Percentiles rank a stretch among this genome's conserved stretches.
Evolutionary conservation across 2,113 vertebrate genomes (phyloP).

Genomic region (Ciconia boyciana): DNA sequence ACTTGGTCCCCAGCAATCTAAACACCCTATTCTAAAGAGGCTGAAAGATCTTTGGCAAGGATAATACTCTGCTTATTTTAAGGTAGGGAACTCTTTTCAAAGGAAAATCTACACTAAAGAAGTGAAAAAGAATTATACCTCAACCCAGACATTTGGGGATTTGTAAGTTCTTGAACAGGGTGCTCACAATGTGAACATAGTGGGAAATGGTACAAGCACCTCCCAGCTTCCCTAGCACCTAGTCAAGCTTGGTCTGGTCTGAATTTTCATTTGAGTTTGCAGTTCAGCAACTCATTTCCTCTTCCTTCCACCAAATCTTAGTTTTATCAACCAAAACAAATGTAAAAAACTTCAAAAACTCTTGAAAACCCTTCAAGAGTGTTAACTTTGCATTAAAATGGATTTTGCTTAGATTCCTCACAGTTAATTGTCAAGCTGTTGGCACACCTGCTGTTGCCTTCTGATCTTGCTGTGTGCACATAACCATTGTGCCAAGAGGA

Average conservation of each 20-base stretch:
- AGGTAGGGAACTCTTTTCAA: slow-evolving; percentile 56
- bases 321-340: slow-evolving; percentile 17
- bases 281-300: not conserved
- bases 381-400: not conserved
- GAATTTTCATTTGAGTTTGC: slow-evolving; percentile 14
- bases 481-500: not conserved
- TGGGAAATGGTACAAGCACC: not conserved
- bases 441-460: not conserved
- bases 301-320: not conserved
- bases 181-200: not conserved
- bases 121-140: slow-evolving; percentile 17
- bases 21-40: slow-evolving; percentile 66
- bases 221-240: not conserved
- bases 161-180: not conserved
- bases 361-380: not conserved
- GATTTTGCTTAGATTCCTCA: not conserved
- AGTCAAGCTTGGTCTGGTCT: not conserved
- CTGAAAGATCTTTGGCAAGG: slow-evolving; percentile 69
- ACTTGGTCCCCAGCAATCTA: slow-evolving; percentile 70
- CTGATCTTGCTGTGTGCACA: not conserved
- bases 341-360: not conserved
- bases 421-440: not conserved
- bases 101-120: slow-evolving; percentile 46
- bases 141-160: not conserved
- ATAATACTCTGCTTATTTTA: slow-evolving; percentile 65